These are phyloP conservation scores for Coptodon bakossiorum DNA, from an alignment of 2,113 vertebrate genomes.

Conservation along the genomic window DNA sequence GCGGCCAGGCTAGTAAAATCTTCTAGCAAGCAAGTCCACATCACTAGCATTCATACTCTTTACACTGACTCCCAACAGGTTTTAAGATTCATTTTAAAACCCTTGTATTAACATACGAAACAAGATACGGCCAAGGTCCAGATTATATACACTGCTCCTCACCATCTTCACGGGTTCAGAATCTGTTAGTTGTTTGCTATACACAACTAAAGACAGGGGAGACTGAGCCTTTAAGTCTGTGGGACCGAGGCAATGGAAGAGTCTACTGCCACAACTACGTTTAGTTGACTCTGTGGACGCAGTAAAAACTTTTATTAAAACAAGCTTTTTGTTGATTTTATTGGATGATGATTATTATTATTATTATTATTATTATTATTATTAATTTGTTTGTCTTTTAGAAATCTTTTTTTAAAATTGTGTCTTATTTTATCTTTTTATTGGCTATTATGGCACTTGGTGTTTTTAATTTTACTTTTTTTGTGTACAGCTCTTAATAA, in stretches of 20 bases:
- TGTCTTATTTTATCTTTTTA: background rate
- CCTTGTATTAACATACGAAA: background rate
- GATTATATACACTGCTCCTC: background rate
- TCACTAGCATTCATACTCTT: background rate
- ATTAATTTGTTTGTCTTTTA: too few species aligned
- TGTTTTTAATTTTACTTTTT: background rate
- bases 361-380: too few species aligned
- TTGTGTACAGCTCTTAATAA: background rate
- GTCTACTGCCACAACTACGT: background rate
- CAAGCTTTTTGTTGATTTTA: background rate
- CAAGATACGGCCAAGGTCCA: background rate
- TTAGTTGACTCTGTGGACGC: background rate
- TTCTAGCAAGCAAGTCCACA: background rate
- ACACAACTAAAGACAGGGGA: background rate
- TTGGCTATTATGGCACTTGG: background rate
- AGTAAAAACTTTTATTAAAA: background rate
- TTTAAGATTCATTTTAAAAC: background rate
- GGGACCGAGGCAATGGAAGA: background rate
- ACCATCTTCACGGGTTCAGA: background rate
- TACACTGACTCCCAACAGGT: background rate
- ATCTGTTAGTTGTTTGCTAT: background rate
- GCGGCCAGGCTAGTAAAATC: background rate
- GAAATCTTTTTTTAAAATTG: background rate
- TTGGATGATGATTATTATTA: background rate
- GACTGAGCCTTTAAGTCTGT: background rate